Evolutionary conservation across 2,888 invertebrate species (phyloP), one percentile per base, ranked within the genome.

Genomic region (Cremastobaeus sp.): DNA sequence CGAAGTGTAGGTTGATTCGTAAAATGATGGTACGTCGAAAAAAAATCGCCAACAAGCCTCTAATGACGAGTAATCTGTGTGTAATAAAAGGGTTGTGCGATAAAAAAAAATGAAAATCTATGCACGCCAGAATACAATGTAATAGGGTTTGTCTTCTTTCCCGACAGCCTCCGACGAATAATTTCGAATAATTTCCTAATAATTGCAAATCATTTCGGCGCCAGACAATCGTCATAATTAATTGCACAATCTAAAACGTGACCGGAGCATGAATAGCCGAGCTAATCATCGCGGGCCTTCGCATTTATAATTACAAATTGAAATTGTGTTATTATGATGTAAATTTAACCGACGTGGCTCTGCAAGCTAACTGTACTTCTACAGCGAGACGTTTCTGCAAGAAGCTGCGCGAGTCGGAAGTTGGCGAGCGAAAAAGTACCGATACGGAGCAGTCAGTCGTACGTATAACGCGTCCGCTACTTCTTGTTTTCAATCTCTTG

Each of bases 371-470:
- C 64, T 64, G 64, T 64, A 54, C 18, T 18, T 6, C 11, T n/a
- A n/a, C n/a, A n/a, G 18, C 35, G 45, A 28, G 55, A 41, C 39
- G 41, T 50, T 28, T 25, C 34, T 32, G 20, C 35, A 35, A 34
- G 50, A 41, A 62, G 37, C 43, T n/a, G 52, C 37, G 30, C 30
- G 47, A 55, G 15, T 71, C 64, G 54, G 54, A 72, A 59, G 55
- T 72, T 39, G 59, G 52, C 45, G 52, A 47, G 17, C 32, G 39
- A 37, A 47, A 65, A 59, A 54, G 43, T 54, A 43, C 59, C 28
- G 54, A 65, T 60, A 65, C 62, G 59, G 54, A 60, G 60, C 60
- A 73, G 73, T 73, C 68, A 73, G 37, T 66, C 62, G 55, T 62
- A 73, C 55, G 73, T 73, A 73, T n/a, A n/a, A n/a, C n/a, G 43